Evolutionary conservation across 2,113 vertebrate species (phyloP).

Genomic region (Halcyon malimbica): DNA sequence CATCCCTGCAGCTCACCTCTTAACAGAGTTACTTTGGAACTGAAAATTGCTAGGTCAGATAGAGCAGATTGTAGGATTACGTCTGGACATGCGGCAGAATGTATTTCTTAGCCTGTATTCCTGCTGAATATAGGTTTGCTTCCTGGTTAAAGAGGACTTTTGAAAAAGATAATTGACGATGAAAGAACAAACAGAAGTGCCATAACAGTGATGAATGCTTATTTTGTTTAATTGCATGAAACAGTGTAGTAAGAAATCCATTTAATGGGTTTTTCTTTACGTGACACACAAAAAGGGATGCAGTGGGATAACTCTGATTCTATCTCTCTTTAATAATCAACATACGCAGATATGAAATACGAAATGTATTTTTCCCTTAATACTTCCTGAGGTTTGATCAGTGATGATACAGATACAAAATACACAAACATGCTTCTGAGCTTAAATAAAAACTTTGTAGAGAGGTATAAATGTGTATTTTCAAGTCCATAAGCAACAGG

Average conservation of each 20-base stretch:
- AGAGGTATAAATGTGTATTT: background rate
- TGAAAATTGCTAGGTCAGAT: background rate
- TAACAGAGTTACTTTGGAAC: background rate
- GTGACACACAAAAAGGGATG: background rate
- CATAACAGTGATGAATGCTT: rapidly evolving
- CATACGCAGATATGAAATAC: background rate
- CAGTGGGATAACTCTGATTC: background rate
- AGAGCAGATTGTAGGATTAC: background rate
- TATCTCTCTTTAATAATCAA: background rate
- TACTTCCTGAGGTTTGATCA: background rate
- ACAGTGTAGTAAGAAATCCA: background rate
- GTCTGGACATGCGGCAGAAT: background rate
- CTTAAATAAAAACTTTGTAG: background rate
- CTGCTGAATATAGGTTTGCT: background rate
- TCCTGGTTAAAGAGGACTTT: background rate
- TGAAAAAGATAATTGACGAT: background rate
- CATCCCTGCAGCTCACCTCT: background rate
- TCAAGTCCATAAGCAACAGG: background rate
- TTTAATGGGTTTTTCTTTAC: background rate
- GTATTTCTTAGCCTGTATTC: background rate
- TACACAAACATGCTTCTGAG: background rate
- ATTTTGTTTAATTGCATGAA: background rate
- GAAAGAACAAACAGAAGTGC: background rate
- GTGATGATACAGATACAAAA: background rate
- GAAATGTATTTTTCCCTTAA: background rate